These are phyloP conservation scores for Cliona cf. orientalis DNA, from an alignment of 37 sponge, comb jelly and placozoan genomes.

Conservation along the genomic window DNA sequence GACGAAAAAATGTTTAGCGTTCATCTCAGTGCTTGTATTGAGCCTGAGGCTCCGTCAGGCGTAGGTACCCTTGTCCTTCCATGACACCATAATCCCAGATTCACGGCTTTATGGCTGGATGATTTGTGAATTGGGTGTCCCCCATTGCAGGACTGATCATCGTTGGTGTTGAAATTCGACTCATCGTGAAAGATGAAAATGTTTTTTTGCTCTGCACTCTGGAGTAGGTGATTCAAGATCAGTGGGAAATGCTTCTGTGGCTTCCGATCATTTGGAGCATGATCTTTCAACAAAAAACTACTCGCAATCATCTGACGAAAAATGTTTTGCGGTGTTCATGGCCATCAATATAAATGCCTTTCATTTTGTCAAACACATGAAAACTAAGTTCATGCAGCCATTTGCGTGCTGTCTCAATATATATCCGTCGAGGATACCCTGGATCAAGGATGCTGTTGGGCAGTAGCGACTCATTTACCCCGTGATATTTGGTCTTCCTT, in stretches of 20 bases:
- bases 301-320: background rate
- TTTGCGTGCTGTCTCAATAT: slow-evolving; percentile 1
- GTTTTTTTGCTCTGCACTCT: background rate
- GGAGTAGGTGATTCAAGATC: background rate
- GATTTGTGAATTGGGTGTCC: background rate
- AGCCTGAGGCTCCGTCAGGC: no score
- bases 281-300: slow-evolving; percentile 8
- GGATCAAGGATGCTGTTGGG: slow-evolving; percentile 11
- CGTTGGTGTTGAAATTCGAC: slow-evolving; percentile 22
- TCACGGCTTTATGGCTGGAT: slow-evolving; percentile 50
- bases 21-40: no score
- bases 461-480: slow-evolving; percentile 15
- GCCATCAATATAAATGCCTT: slow-evolving; percentile 22
- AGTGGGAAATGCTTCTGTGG: background rate
- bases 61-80: no score
- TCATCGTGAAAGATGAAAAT: slow-evolving; percentile 42
- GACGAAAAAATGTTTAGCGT: background rate
- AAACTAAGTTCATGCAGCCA: slow-evolving; percentile 12
- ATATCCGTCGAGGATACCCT: slow-evolving; percentile 1
- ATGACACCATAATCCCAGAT: slow-evolving; percentile 39
- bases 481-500: slow-evolving; percentile 5
- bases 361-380: background rate
- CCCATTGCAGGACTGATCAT: slow-evolving; percentile 8
- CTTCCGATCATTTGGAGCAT: slow-evolving; percentile 15
- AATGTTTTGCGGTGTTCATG: slow-evolving; percentile 9